Conservation (phyloP, 2,113 vertebrate species). For the Burhinus bistriatus region DNA sequence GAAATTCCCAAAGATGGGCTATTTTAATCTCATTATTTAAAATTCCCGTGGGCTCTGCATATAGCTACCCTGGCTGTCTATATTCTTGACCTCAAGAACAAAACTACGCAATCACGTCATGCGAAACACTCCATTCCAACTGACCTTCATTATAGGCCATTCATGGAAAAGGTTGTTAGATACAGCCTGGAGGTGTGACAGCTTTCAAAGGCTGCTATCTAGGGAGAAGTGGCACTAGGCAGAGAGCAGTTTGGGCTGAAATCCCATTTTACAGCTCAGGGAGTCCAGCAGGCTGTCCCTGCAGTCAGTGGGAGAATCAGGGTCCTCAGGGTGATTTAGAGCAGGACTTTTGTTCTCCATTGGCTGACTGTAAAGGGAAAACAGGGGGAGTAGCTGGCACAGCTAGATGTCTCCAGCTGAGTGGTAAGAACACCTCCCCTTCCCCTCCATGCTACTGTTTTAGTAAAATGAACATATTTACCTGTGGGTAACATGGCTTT, state of each 20-base stretch:
- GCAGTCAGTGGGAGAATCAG: neutral
- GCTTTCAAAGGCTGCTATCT: neutral
- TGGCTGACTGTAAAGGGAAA: neutral
- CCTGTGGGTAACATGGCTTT: slow-evolving; percentile 73
- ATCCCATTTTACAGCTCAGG: neutral
- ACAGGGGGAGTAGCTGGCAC: neutral
- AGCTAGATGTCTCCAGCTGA: neutral
- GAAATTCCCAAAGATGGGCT: neutral
- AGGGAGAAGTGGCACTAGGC: neutral
- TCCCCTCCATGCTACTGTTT: neutral
- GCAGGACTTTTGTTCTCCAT: neutral
- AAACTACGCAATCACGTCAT: accelerated
- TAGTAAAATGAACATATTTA: slow-evolving; percentile 44
- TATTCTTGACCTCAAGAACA: neutral
- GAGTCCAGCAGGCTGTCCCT: neutral
- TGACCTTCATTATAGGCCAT: neutral
- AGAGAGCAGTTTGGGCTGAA: neutral
- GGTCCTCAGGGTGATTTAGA: neutral
- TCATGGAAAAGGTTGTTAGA: neutral
- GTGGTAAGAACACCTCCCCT: neutral
- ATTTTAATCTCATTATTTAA: neutral
- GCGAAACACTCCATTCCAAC: neutral
- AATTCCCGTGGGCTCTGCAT: neutral
- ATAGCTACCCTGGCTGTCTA: neutral
- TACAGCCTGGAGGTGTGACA: neutral